phyloP scores from a whole-genome alignment of 2,888 invertebrate species.

The Agonopterix heracliana region DNA sequence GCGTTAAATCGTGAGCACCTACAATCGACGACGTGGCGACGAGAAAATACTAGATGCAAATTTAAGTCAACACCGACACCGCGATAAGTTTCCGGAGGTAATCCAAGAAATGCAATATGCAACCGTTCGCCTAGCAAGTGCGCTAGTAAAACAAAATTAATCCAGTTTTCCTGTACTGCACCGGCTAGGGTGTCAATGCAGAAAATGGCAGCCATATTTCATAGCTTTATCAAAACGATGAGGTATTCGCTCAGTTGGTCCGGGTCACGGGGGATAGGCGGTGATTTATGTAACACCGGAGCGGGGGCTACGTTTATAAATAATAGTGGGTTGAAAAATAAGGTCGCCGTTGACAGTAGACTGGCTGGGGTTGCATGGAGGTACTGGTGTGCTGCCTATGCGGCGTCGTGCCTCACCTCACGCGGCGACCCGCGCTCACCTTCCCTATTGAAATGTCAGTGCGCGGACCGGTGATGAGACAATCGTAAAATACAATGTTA shows the following conservation, averaged over 20 bases:
- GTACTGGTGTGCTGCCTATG: slow-evolving; percentile 35
- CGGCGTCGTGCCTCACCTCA: slow-evolving; percentile 61
- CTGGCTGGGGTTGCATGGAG: slow-evolving; percentile 12
- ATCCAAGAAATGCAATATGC: slow-evolving; percentile 42
- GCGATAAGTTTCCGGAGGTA: slow-evolving; percentile 58
- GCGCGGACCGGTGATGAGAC: slow-evolving; percentile 68
- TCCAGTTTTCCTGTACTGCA: slow-evolving; percentile 29
- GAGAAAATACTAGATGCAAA: slow-evolving; percentile 70
- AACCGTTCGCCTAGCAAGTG: slow-evolving; percentile 20
- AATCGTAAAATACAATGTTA: slow-evolving; percentile 75
- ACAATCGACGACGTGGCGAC: slow-evolving; percentile 55
- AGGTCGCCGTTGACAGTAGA: slow-evolving; percentile 21
- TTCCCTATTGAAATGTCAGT: slow-evolving; percentile 74
- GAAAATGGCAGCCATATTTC: slow-evolving; percentile 38
- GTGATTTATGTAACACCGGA: slow-evolving; percentile 33
- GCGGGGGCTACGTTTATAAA: slow-evolving; percentile 27
- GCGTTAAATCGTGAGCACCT: slow-evolving; percentile 74
- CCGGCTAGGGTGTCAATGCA: slow-evolving; percentile 30
- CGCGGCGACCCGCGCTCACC: slow-evolving; percentile 68
- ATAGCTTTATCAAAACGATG: slow-evolving; percentile 37
- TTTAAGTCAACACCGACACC: slow-evolving; percentile 60
- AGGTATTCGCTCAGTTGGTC: slow-evolving; percentile 29
- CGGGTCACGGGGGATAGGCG: slow-evolving; percentile 32
- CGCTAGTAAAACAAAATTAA: slow-evolving; percentile 35
- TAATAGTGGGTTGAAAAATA: slow-evolving; percentile 39